These are phyloP conservation scores for Bedellia somnulentella DNA, from an alignment of 2,888 invertebrate species.

Conservation along the genomic window DNA sequence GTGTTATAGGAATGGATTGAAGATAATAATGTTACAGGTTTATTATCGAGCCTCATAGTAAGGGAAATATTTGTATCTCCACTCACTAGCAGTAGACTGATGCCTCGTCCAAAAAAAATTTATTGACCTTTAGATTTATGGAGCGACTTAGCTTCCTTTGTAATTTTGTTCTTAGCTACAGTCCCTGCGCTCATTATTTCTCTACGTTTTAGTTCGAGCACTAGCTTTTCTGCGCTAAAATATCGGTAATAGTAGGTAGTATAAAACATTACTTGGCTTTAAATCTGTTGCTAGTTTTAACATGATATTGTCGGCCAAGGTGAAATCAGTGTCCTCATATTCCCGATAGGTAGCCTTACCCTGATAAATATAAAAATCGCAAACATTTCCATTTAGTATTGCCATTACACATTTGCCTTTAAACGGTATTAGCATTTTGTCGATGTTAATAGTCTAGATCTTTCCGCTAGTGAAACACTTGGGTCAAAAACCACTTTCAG, in stretches of 20 bases:
- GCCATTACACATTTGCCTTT: constrained; percentile 2
- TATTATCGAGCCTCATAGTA: too few relatives aligned
- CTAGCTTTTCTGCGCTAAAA: constrained; percentile 6
- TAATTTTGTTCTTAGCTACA: too few relatives aligned
- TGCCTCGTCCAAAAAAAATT: too few relatives aligned
- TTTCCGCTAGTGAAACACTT: background rate
- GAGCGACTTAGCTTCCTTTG: too few relatives aligned
- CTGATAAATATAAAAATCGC: constrained; percentile 1
- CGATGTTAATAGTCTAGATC: background rate
- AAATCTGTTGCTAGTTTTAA: constrained; percentile 5
- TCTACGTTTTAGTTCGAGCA: constrained; percentile 3
- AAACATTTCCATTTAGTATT: constrained; percentile 1
- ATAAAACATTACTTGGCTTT: constrained; percentile 9
- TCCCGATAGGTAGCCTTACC: constrained; percentile 3
- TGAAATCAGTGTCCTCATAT: background rate
- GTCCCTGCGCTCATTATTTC: constrained; percentile 2
- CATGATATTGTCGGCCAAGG: background rate
- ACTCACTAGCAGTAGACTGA: too few relatives aligned
- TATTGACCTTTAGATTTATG: too few relatives aligned
- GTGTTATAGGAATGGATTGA: too few relatives aligned
- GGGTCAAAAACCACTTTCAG: constrained; percentile 2
- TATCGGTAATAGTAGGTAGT: constrained; percentile 9
- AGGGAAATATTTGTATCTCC: too few relatives aligned
- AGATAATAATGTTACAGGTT: too few relatives aligned
- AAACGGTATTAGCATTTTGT: constrained; percentile 3